Conservation (phyloP, 53 echinoderm and acorn worm genomes). For the Holothuria leucospilota region DNA sequence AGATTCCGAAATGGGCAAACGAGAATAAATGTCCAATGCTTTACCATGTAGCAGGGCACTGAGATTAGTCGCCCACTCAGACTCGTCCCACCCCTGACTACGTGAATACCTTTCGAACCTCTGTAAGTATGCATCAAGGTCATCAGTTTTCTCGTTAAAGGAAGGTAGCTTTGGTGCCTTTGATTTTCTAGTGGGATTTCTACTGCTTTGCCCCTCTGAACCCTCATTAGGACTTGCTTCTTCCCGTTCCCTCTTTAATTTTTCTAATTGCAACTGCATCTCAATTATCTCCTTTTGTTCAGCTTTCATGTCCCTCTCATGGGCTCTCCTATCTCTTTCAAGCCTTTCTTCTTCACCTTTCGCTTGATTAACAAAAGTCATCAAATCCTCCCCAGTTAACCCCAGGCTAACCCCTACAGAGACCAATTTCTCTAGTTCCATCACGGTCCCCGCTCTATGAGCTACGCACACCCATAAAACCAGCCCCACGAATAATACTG, state of each 20-base stretch:
- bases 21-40: slow-evolving; percentile 46
- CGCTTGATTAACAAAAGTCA: not conserved
- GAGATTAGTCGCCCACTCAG: slow-evolving; percentile 45
- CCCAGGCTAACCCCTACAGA: slow-evolving; percentile 25
- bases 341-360: too few species aligned
- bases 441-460: too few species aligned
- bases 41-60: slow-evolving; percentile 49
- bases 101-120: slow-evolving; percentile 52
- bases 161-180: slow-evolving; percentile 50
- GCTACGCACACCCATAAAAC: too few species aligned
- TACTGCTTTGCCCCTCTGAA: slow-evolving; percentile 18
- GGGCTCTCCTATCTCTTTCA: too few species aligned
- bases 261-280: too few species aligned
- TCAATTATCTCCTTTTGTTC: too few species aligned
- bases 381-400: slow-evolving; percentile 12
- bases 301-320: too few species aligned
- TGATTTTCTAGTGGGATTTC: slow-evolving; percentile 29
- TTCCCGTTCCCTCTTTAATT: slow-evolving; percentile 12
- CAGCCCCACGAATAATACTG: too few species aligned
- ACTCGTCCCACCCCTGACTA: slow-evolving; percentile 32
- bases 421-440: too few species aligned
- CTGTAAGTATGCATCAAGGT: slow-evolving; percentile 61
- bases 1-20: slow-evolving; percentile 34
- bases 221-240: slow-evolving; percentile 12
- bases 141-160: slow-evolving; percentile 59